Evolutionary conservation across 2,797 vertebrate genomes (phyloP).

Genomic region (Carapus acus): DNA sequence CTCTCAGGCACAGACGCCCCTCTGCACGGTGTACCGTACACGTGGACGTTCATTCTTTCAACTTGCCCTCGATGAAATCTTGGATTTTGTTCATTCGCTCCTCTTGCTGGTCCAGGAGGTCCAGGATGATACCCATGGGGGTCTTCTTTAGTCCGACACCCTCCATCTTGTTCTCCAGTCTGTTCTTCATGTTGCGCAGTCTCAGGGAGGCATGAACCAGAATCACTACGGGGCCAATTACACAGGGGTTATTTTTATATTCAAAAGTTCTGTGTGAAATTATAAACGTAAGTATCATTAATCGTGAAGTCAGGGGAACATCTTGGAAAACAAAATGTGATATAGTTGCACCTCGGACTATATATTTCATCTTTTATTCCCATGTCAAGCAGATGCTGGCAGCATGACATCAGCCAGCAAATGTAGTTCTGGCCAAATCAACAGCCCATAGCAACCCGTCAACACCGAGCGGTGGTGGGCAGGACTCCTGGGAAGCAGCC

Average conservation of each 20-base stretch:
- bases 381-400: slow-evolving; percentile 44
- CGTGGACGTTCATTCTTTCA: slow-evolving; percentile 74
- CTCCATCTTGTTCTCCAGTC: slow-evolving; percentile 94
- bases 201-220: slow-evolving; percentile 92
- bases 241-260: neutral
- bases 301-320: neutral
- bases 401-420: slow-evolving; percentile 63
- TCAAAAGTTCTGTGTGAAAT: neutral
- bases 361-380: slow-evolving; percentile 42
- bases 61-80: slow-evolving; percentile 83
- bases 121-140: slow-evolving; percentile 91
- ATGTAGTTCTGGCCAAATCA: slow-evolving; percentile 52
- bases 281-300: neutral
- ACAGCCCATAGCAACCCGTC: slow-evolving; percentile 61
- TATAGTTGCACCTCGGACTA: slow-evolving; percentile 16
- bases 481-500: slow-evolving; percentile 39
- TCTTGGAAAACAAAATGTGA: slow-evolving; percentile 28
- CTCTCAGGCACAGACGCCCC: slow-evolving; percentile 17
- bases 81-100: slow-evolving; percentile 87
- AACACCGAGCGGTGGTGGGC: slow-evolving; percentile 51
- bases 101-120: slow-evolving; percentile 94
- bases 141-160: slow-evolving; percentile 89
- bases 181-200: slow-evolving; percentile 94
- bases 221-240: slow-evolving; percentile 74
- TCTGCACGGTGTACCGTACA: slow-evolving; percentile 16